phyloP scores from a whole-genome alignment of 2,113 vertebrate species.

The Coptodon bakossiorum region DNA sequence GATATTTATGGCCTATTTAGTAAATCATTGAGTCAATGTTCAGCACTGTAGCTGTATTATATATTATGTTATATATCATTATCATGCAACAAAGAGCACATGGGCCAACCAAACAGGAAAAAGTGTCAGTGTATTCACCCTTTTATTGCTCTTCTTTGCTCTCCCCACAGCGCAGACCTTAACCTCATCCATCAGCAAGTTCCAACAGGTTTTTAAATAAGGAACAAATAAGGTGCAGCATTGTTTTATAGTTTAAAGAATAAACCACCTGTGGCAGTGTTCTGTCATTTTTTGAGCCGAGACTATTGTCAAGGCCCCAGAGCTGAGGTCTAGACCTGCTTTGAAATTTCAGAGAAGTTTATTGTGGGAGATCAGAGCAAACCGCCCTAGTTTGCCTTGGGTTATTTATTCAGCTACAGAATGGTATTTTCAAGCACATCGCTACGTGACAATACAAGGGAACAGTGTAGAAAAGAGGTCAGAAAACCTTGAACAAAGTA shows the following conservation, averaged over 20 bases:
- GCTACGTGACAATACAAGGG: slow-evolving; percentile 34
- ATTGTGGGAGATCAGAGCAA: slow-evolving; percentile 26
- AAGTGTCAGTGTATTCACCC: neutral
- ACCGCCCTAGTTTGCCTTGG: slow-evolving; percentile 30
- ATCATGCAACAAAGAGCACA: neutral
- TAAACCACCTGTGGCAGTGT: slow-evolving; percentile 53
- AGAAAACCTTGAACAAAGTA: slow-evolving; percentile 48
- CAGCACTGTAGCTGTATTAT: neutral
- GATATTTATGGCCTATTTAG: neutral
- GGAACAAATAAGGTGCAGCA: slow-evolving; percentile 37
- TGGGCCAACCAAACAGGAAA: neutral
- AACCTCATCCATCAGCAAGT: slow-evolving; percentile 52
- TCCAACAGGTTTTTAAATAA: slow-evolving; percentile 38
- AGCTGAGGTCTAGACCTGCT: slow-evolving; percentile 48
- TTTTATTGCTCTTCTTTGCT: neutral
- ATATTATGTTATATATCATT: neutral
- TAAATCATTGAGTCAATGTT: neutral
- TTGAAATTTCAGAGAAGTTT: slow-evolving; percentile 60
- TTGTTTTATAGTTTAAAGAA: slow-evolving; percentile 61
- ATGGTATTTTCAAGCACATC: slow-evolving; percentile 43
- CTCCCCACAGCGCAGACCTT: neutral
- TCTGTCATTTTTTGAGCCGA: slow-evolving; percentile 41
- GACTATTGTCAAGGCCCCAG: slow-evolving; percentile 34
- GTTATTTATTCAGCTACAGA: slow-evolving; percentile 64
- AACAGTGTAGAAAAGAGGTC: slow-evolving; percentile 25